A percentile compares a stretch with the other conserved stretches of the same genome.
These are phyloP conservation scores for Staurois parvus DNA, from an alignment of 2,797 vertebrate species.

Conservation along the genomic window DNA sequence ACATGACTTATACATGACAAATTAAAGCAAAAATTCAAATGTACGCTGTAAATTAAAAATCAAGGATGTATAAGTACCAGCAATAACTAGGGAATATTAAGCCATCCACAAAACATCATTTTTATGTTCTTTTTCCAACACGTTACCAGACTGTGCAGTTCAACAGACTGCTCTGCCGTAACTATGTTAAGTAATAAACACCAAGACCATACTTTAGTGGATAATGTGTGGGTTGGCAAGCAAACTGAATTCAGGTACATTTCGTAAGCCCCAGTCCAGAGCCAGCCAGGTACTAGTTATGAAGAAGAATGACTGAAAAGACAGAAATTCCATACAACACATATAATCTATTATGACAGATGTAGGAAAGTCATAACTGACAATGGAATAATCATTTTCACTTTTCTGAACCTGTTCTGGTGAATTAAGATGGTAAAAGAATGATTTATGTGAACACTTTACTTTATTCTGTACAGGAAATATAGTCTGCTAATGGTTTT, in stretches of 20 bases:
- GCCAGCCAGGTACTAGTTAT: constrained; percentile 31
- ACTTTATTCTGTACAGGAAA: constrained; percentile 17
- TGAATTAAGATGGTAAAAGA: constrained; percentile 36
- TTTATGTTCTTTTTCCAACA: constrained; percentile 58
- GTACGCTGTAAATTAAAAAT: constrained; percentile 24
- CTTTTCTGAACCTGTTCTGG: constrained; percentile 41
- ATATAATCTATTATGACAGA: constrained; percentile 59
- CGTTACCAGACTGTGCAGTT: constrained; percentile 47
- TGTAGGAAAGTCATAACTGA: constrained; percentile 55
- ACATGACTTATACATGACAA: neutral
- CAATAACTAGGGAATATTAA: constrained; percentile 44
- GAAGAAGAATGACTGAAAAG: constrained; percentile 32
- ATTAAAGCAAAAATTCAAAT: neutral
- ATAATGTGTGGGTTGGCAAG: constrained; percentile 58
- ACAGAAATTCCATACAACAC: constrained; percentile 41
- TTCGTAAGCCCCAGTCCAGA: constrained; percentile 38
- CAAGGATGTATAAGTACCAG: constrained; percentile 24
- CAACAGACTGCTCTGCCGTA: constrained; percentile 42
- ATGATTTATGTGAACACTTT: constrained; percentile 23
- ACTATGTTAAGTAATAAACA: constrained; percentile 60
- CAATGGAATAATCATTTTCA: constrained; percentile 61
- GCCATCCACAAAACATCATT: constrained; percentile 47
- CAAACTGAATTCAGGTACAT: constrained; percentile 36
- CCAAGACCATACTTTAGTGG: constrained; percentile 52
- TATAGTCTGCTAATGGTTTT: constrained; percentile 10